Percentiles rank a stretch among this genome's conserved stretches.
Conservation (phyloP, 2,113 vertebrate species). For the Speoplatyrhinus poulsoni region DNA sequence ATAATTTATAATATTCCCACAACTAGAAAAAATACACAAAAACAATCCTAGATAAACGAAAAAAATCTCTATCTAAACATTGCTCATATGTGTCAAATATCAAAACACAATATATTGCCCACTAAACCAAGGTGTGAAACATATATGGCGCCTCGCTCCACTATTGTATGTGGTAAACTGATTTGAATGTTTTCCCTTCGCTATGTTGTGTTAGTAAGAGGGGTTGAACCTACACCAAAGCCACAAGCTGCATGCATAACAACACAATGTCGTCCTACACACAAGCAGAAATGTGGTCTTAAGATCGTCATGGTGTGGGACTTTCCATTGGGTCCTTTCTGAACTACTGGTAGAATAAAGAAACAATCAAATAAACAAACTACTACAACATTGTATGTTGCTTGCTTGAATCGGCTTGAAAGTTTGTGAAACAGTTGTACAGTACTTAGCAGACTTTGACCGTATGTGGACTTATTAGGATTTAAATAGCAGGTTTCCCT, state of each 20-base stretch:
- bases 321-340: too few relatives aligned
- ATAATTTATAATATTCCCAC: slow-evolving; percentile 81
- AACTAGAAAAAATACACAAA: slow-evolving; percentile 64
- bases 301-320: too few relatives aligned
- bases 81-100: slow-evolving; percentile 71
- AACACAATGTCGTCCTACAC: too few relatives aligned
- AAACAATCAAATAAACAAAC: background rate
- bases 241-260: too few relatives aligned
- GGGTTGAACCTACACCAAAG: too few relatives aligned
- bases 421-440: slow-evolving; percentile 5
- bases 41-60: slow-evolving; percentile 76
- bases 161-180: slow-evolving; percentile 18
- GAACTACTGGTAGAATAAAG: background rate
- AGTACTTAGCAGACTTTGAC: slow-evolving; percentile 42
- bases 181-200: background rate
- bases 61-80: slow-evolving; percentile 65
- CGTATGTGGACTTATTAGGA: background rate
- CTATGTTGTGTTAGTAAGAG: too few relatives aligned
- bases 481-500: background rate
- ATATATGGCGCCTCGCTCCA: slow-evolving; percentile 27
- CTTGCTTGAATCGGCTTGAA: background rate
- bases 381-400: background rate
- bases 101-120: slow-evolving; percentile 62
- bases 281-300: too few relatives aligned
- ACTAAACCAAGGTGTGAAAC: slow-evolving; percentile 55